Evolutionary conservation across 2,797 vertebrate species (phyloP).

Genomic region (Gastrophryne carolinensis): DNA sequence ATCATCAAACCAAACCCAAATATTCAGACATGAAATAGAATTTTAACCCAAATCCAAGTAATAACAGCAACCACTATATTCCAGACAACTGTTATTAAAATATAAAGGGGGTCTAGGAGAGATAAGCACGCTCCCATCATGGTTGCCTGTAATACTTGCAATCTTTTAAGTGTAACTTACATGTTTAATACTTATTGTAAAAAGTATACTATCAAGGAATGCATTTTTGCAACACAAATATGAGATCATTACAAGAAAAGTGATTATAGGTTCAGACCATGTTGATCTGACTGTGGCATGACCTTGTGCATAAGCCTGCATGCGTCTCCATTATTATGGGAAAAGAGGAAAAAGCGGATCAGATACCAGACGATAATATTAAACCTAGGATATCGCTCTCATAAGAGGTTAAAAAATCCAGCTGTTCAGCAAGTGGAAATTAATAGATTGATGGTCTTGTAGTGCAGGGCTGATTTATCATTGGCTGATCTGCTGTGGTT

Average conservation of each 20-base stretch:
- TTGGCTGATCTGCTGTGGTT: background rate
- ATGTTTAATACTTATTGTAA: background rate
- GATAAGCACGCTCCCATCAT: no score
- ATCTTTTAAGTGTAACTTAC: background rate
- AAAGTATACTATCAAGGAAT: background rate
- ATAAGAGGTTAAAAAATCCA: constrained; percentile 12
- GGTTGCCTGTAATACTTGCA: no score
- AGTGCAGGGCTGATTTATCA: background rate
- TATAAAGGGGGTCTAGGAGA: no score
- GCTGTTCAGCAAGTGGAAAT: constrained; percentile 12
- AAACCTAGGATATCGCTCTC: constrained; percentile 29
- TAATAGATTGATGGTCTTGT: constrained; percentile 11
- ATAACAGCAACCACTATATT: no score
- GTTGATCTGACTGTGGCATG: constrained; percentile 28
- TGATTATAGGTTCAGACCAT: constrained; percentile 12
- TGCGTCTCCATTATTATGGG: constrained; percentile 25
- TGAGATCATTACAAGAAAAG: constrained; percentile 26
- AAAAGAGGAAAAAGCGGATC: constrained; percentile 35
- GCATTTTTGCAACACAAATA: background rate
- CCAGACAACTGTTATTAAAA: no score
- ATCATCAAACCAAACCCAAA: no score
- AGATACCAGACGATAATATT: constrained; percentile 35
- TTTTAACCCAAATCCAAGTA: no score
- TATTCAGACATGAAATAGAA: no score
- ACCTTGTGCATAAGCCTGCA: constrained; percentile 19